Conservation (phyloP, 2,113 vertebrate genomes). For the Neolamprologus brichardi region DNA sequence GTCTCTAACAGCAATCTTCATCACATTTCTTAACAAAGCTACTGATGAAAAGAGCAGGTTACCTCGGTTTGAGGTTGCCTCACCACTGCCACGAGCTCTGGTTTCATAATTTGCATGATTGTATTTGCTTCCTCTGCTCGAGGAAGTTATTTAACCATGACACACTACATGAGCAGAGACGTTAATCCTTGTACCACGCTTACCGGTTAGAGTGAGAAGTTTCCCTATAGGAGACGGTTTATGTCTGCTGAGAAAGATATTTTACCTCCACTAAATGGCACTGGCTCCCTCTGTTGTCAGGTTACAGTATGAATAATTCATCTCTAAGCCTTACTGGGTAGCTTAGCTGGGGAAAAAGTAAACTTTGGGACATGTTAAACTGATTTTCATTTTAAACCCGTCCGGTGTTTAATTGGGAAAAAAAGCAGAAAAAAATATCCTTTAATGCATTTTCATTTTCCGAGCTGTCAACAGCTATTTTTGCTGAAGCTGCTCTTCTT, state of each 20-base stretch:
- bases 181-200: background rate
- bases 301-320: background rate
- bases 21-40: background rate
- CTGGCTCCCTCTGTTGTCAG: slow-evolving; percentile 54
- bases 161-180: background rate
- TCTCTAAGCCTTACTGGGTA: background rate
- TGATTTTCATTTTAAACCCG: background rate
- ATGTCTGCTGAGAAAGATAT: background rate
- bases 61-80: background rate
- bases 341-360: background rate
- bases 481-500: background rate
- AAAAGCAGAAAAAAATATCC: background rate
- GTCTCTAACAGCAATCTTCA: background rate
- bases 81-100: background rate
- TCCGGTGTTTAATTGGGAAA: background rate
- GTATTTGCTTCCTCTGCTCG: background rate
- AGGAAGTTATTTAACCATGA: background rate
- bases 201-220: background rate
- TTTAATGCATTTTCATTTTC: background rate
- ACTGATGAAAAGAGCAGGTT: background rate
- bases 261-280: background rate
- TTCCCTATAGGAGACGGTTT: background rate
- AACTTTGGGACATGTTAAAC: background rate
- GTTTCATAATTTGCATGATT: background rate
- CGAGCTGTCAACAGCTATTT: background rate